These are phyloP conservation scores for Holacanthus passer DNA, from an alignment of 2,113 vertebrate genomes.

Conservation along the genomic window DNA sequence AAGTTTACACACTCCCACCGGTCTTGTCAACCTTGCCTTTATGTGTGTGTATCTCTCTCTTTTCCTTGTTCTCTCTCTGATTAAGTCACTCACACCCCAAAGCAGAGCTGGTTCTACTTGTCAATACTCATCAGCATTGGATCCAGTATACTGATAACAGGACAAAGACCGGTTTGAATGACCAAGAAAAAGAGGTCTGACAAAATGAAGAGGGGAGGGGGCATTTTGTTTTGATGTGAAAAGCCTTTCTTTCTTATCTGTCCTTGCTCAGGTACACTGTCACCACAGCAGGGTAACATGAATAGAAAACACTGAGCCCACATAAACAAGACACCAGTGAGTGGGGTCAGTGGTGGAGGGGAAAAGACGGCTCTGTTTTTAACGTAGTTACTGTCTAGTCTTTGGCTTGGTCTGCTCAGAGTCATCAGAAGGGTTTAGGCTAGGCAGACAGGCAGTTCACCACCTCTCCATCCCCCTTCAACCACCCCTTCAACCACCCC, in stretches of 20 bases:
- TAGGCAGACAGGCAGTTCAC: conserved; percentile 21
- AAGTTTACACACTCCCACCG: conserved; percentile 31
- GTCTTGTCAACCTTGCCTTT: conserved; percentile 19
- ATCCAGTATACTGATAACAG: conserved; percentile 60
- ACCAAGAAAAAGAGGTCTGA: conserved; percentile 39
- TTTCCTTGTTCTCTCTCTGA: conserved; percentile 25
- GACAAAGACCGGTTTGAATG: conserved; percentile 60
- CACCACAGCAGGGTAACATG: conserved; percentile 46
- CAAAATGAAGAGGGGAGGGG: conserved; percentile 27
- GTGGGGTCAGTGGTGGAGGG: neutral
- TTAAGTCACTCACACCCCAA: conserved; percentile 35
- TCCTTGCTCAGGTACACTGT: conserved; percentile 65
- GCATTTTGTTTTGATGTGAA: conserved; percentile 56
- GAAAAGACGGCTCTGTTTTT: conserved; percentile 34
- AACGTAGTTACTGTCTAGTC: conserved; percentile 45
- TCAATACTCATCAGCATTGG: conserved; percentile 69
- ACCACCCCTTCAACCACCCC: conserved; percentile 39
- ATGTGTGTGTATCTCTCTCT: neutral
- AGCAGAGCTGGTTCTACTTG: conserved; percentile 51
- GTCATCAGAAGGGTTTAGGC: conserved; percentile 28
- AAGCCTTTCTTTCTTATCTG: conserved; percentile 66
- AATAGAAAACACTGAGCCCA: conserved; percentile 66
- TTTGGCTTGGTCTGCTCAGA: conserved; percentile 38
- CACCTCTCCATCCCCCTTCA: conserved; percentile 24
- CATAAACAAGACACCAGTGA: conserved; percentile 61